Percentiles rank a stretch among this genome's conserved stretches.
phyloP scores from a whole-genome alignment of 1,140 invertebrate species.

The Aphaenogaster rudis region DNA sequence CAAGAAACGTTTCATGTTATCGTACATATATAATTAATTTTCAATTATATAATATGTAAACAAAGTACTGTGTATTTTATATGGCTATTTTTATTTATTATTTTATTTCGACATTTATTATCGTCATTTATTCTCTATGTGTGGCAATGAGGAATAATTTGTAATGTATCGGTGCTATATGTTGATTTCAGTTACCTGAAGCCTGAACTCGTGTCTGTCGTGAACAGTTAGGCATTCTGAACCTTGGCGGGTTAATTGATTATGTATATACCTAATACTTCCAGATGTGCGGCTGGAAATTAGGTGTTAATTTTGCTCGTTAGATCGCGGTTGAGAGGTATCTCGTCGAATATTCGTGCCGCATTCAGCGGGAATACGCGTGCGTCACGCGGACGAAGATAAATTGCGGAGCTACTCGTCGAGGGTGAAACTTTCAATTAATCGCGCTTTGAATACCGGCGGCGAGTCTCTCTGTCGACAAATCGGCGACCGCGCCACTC shows the following conservation, averaged over 20 bases:
- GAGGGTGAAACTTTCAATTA: conserved; percentile 63
- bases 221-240: conserved; percentile 2
- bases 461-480: conserved; percentile 43
- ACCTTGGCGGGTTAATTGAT: conserved; percentile 44
- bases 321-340: conserved; percentile 32
- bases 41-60: not conserved
- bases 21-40: not conserved
- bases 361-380: conserved; percentile 34
- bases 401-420: conserved; percentile 57
- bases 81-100: not conserved
- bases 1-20: not conserved
- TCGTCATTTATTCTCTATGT: not conserved
- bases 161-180: not conserved
- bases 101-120: not conserved
- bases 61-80: not conserved
- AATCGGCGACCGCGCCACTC: conserved; percentile 40
- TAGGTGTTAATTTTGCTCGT: conserved; percentile 62
- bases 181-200: not conserved
- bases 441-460: conserved; percentile 57
- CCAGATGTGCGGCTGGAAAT: conserved; percentile 30
- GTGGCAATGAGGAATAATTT: not conserved
- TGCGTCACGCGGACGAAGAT: conserved; percentile 62
- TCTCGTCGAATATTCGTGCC: conserved; percentile 28
- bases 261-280: conserved; percentile 58
- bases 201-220: not conserved